Evolutionary conservation across 2,888 invertebrate species (phyloP).

Genomic region (Latheticus oryzae): DNA sequence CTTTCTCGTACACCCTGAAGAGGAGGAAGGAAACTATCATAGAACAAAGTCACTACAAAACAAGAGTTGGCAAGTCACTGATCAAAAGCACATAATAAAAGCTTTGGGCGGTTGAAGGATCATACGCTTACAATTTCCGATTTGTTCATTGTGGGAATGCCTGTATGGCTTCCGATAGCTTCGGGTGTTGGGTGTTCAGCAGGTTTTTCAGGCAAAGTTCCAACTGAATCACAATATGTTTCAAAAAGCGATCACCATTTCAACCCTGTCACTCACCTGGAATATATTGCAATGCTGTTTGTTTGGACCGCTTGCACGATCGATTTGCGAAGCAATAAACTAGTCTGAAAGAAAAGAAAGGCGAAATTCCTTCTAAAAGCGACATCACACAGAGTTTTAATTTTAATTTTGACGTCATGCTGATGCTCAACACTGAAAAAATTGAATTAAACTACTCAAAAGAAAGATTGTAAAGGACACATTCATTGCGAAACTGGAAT

Average conservation of each 20-base stretch:
- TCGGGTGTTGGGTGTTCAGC: constrained; percentile 25
- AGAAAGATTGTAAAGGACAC: no score
- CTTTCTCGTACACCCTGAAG: constrained; percentile 41
- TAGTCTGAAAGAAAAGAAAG: constrained; percentile 4
- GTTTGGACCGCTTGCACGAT: constrained; percentile 50
- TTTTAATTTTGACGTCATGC: no score
- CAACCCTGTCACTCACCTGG: constrained; percentile 56
- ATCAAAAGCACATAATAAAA: constrained; percentile 35
- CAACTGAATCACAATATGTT: constrained; percentile 54
- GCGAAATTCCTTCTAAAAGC: no score
- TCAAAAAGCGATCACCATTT: constrained; percentile 55
- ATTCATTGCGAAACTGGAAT: no score
- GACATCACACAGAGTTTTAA: no score
- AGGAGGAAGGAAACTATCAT: constrained; percentile 34
- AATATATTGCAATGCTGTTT: constrained; percentile 52
- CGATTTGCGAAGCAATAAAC: constrained; percentile 54
- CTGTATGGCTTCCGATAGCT: constrained; percentile 38
- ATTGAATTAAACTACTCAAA: no score
- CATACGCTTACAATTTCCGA: constrained; percentile 43
- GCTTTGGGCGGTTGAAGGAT: constrained; percentile 22
- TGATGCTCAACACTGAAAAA: no score
- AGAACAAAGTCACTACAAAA: constrained; percentile 25
- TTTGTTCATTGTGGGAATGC: constrained; percentile 41
- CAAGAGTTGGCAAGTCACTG: constrained; percentile 27
- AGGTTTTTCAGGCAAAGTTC: constrained; percentile 26